phyloP scores from a whole-genome alignment of 2,888 invertebrate species.

The Eremobia ochroleuca region DNA sequence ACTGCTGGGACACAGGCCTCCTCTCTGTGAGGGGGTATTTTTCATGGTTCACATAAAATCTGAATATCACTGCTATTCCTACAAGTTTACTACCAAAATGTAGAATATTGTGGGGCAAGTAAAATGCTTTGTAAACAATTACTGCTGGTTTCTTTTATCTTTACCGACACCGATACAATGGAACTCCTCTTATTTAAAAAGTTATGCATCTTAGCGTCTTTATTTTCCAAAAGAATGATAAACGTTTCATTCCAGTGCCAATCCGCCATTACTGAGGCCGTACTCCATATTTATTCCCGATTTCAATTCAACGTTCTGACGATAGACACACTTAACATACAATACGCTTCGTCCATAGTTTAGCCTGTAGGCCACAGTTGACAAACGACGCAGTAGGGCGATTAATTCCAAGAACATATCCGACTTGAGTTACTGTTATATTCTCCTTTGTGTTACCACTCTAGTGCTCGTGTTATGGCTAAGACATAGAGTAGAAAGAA shows the following conservation, averaged over 20 bases:
- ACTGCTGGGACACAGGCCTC: too few species aligned
- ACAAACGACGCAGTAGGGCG: conserved; percentile 47
- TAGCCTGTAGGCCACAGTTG: conserved; percentile 37
- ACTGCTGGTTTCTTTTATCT: too few species aligned
- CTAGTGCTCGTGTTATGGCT: conserved; percentile 27
- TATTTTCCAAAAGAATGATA: too few species aligned
- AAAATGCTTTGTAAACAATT: too few species aligned
- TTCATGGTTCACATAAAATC: neutral
- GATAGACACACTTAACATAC: conserved; percentile 25
- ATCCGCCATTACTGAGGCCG: too few species aligned
- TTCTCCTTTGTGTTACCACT: conserved; percentile 45
- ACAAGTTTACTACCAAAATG: neutral
- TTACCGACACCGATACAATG: too few species aligned
- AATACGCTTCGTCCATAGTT: conserved; percentile 29
- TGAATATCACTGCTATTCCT: neutral
- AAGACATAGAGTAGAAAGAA: neutral
- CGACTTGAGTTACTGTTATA: conserved; percentile 68
- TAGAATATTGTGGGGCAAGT: too few species aligned
- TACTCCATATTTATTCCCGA: neutral
- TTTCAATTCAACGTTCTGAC: conserved; percentile 9
- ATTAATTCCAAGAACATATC: conserved; percentile 61
- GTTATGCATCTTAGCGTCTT: too few species aligned
- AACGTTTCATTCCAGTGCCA: too few species aligned
- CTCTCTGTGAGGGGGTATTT: too few species aligned
- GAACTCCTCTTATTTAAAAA: too few species aligned